phyloP scores from a whole-genome alignment of 1,140 invertebrate species.

The Agrypnia vestita region DNA sequence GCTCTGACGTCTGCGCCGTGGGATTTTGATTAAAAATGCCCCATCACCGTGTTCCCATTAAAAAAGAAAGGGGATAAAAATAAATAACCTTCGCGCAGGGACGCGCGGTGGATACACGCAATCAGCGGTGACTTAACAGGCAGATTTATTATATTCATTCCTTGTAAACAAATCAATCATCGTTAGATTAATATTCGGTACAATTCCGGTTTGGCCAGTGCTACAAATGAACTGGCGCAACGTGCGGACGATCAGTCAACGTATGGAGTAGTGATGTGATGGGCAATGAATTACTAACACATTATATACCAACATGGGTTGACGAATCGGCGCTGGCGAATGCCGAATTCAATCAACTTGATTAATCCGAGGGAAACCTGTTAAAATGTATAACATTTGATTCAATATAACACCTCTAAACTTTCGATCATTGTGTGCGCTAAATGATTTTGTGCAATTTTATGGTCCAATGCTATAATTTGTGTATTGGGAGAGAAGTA shows the following conservation, averaged over 20 bases:
- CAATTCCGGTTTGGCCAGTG: constrained; percentile 27
- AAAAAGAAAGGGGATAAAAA: constrained; percentile 26
- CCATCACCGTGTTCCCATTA: constrained; percentile 47
- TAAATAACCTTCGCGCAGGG: constrained; percentile 1
- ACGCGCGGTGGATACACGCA: constrained; percentile 27
- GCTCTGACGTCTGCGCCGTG: constrained; percentile 30
- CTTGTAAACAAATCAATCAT: constrained; percentile 48
- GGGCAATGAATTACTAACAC: too few relatives aligned
- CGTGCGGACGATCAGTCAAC: background rate
- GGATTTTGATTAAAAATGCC: constrained; percentile 51
- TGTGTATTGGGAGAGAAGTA: too few relatives aligned
- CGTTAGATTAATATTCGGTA: constrained; percentile 47
- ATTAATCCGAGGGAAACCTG: too few relatives aligned
- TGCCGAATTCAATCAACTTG: too few relatives aligned
- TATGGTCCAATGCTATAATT: too few relatives aligned
- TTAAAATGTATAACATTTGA: too few relatives aligned
- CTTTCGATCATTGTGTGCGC: too few relatives aligned
- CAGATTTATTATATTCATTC: constrained; percentile 48
- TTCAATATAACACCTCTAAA: too few relatives aligned
- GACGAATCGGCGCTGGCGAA: too few relatives aligned
- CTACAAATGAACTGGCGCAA: constrained; percentile 31
- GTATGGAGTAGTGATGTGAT: background rate
- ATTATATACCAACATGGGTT: too few relatives aligned
- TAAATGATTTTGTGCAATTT: too few relatives aligned
- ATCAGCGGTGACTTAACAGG: constrained; percentile 46